phyloP scores from a whole-genome alignment of 2,797 vertebrate genomes.

The Microctenopoma steveboyesi region DNA sequence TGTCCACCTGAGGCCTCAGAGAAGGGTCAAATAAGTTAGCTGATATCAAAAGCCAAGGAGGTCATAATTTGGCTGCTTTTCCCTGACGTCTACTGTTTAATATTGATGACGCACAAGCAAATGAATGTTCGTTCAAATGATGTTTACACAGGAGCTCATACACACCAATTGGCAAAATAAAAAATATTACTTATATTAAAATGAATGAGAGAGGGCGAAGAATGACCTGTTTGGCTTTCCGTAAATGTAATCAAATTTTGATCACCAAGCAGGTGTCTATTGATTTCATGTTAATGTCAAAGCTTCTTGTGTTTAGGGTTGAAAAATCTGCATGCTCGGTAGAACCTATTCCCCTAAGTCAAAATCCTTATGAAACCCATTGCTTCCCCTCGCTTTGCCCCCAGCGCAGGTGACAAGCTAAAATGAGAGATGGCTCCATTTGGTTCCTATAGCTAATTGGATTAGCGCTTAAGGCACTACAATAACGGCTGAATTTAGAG shows the following conservation, averaged over 20 bases:
- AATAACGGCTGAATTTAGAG: slow-evolving; percentile 74
- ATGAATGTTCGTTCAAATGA: too few relatives aligned
- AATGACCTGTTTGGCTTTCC: too few relatives aligned
- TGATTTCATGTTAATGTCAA: slow-evolving; percentile 53
- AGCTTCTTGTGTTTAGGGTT: slow-evolving; percentile 36
- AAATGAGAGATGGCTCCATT: slow-evolving; percentile 79
- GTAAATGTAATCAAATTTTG: slow-evolving; percentile 39
- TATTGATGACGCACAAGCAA: too few relatives aligned
- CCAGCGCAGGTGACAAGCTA: slow-evolving; percentile 74
- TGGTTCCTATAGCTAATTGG: slow-evolving; percentile 82
- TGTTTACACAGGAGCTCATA: too few relatives aligned
- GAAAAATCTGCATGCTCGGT: slow-evolving; percentile 53
- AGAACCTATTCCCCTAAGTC: slow-evolving; percentile 57
- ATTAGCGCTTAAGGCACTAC: slow-evolving; percentile 79
- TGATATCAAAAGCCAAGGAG: too few relatives aligned
- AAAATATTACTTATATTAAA: too few relatives aligned
- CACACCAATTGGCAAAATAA: too few relatives aligned
- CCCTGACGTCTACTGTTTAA: too few relatives aligned
- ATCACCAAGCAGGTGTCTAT: slow-evolving; percentile 36
- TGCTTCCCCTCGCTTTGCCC: slow-evolving; percentile 35
- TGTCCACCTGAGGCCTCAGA: slow-evolving; percentile 55
- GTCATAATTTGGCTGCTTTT: too few relatives aligned
- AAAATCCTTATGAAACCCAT: slow-evolving; percentile 60
- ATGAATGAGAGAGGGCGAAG: too few relatives aligned
- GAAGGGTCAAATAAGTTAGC: slow-evolving; percentile 37